Percentiles rank a stretch among this genome's conserved stretches.
Conservation (phyloP, 2,113 vertebrate species). For the Dipodomys stephensi region DNA sequence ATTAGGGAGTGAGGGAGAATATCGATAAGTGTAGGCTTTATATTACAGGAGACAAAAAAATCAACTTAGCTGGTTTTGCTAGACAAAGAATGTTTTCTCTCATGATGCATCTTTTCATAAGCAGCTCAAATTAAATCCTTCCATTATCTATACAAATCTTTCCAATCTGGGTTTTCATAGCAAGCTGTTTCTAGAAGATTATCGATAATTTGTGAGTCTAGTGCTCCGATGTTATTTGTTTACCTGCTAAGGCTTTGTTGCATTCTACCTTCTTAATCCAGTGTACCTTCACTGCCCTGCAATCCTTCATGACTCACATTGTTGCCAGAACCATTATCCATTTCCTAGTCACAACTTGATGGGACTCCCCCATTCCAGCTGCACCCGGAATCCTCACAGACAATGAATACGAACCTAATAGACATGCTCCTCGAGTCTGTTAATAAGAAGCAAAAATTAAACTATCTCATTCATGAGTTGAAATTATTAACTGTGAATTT, state of each 20-base stretch:
- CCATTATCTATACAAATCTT: neutral
- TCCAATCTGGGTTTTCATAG: neutral
- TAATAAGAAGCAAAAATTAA: constrained; percentile 69
- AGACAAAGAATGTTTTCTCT: neutral
- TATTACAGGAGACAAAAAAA: neutral
- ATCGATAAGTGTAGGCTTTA: neutral
- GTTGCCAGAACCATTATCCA: constrained; percentile 55
- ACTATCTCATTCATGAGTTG: constrained; percentile 52
- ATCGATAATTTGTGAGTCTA: neutral
- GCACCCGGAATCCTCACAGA: constrained; percentile 36
- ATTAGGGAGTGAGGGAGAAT: neutral
- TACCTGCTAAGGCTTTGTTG: neutral
- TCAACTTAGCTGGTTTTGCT: neutral
- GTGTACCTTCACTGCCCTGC: neutral
- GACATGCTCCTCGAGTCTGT: constrained; percentile 34
- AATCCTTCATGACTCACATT: neutral
- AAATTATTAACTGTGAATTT: constrained; percentile 65
- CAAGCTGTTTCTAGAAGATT: neutral
- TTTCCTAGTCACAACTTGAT: constrained; percentile 48
- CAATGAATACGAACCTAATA: constrained; percentile 46
- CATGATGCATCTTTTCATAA: neutral
- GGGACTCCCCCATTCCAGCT: neutral
- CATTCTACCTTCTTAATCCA: neutral
- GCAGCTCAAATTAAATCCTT: neutral
- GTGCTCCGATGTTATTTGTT: neutral